Evolutionary conservation across 1,140 invertebrate species (phyloP).

Genomic region (Platorchestia sp.): DNA sequence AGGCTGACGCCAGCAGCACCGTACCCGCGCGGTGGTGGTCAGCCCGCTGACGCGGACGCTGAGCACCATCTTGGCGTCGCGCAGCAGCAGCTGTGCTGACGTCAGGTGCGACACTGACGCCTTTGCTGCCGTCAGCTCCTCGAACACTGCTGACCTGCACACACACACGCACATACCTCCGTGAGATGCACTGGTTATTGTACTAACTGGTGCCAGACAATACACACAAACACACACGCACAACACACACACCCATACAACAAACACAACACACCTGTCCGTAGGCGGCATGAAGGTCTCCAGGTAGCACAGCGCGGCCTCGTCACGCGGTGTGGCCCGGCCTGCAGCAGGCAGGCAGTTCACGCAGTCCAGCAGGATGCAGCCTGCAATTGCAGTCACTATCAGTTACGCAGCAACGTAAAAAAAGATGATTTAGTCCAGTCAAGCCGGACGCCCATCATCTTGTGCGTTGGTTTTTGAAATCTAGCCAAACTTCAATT

Average conservation of each 20-base stretch:
- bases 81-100: neutral
- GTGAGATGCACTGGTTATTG: neutral
- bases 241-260: too few relatives aligned
- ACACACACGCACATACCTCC: neutral
- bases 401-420: too few relatives aligned
- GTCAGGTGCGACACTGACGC: neutral
- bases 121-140: neutral
- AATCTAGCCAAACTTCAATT: too few relatives aligned
- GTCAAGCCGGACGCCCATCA: too few relatives aligned
- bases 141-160: conserved; percentile 6
- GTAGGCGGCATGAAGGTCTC: neutral
- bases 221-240: too few relatives aligned
- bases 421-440: too few relatives aligned
- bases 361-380: conserved; percentile 22
- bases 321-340: neutral
- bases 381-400: too few relatives aligned
- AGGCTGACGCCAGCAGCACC: too few relatives aligned
- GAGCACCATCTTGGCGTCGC: conserved; percentile 11
- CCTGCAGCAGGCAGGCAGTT: conserved; percentile 35
- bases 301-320: neutral
- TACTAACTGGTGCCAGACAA: too few relatives aligned
- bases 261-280: neutral
- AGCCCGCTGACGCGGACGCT: neutral
- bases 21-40: neutral
- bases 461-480: too few relatives aligned